phyloP scores from a whole-genome alignment of 2,797 vertebrate species.

The Phoxinus dragarum region DNA sequence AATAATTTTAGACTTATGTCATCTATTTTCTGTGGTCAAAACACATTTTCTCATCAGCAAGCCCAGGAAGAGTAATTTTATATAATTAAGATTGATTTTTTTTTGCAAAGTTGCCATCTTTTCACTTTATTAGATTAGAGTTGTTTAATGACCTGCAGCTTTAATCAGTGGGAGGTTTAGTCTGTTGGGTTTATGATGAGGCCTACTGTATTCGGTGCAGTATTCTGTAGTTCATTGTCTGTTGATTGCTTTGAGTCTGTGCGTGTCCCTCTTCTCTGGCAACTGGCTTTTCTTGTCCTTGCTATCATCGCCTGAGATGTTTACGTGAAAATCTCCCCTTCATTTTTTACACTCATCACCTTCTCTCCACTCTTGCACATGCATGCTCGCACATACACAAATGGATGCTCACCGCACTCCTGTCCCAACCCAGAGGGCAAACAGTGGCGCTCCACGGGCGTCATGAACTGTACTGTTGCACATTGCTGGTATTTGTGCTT shows the following conservation, averaged over 20 bases:
- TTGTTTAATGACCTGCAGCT: constrained; percentile 34
- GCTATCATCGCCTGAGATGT: constrained; percentile 29
- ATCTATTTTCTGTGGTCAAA: constrained; percentile 44
- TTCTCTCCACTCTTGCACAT: constrained; percentile 44
- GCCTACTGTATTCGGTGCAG: constrained; percentile 50
- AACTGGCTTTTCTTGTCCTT: constrained; percentile 20
- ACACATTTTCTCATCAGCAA: constrained; percentile 38
- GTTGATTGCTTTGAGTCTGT: constrained; percentile 32
- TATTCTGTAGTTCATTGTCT: constrained; percentile 43
- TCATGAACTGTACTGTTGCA: constrained; percentile 67
- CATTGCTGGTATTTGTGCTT: constrained; percentile 20
- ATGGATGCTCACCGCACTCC: not conserved
- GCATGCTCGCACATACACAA: constrained; percentile 33
- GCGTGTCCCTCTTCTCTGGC: constrained; percentile 18
- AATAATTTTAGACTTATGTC: constrained; percentile 44
- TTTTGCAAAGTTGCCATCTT: constrained; percentile 50
- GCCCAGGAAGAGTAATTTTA: constrained; percentile 43
- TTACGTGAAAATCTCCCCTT: constrained; percentile 42
- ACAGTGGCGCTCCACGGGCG: constrained; percentile 55
- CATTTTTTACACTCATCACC: constrained; percentile 56
- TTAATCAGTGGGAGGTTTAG: constrained; percentile 38
- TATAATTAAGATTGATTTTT: constrained; percentile 39
- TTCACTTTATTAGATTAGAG: constrained; percentile 32
- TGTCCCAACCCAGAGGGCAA: constrained; percentile 47
- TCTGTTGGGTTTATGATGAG: constrained; percentile 34